Base-by-base conservation (phyloP, 1,140 invertebrate species). In the Teleopsis dalmanni region DNA sequence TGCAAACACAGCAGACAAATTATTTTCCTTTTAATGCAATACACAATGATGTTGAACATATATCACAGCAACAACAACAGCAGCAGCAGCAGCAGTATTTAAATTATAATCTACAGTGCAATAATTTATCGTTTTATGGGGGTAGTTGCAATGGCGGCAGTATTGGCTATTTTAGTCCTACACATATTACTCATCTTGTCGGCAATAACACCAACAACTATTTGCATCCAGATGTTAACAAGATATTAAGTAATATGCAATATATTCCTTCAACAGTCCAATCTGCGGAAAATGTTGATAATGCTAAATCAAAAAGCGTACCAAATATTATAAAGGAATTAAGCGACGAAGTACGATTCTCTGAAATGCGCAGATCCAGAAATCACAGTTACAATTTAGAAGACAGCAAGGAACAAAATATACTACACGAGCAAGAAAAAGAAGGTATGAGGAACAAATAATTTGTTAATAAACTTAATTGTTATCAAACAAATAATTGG, bases 301-400 rank as follows among this genome's bases (percentile, higher is more conserved):
- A 34, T 23, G 29, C 13, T 21, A 74, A 81, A 38, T 78, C 79
- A 6, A 74, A 78, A 55, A 84, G 81, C 71, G 82, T 87, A 33
- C 82, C 83, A 2, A 78, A 83, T 62, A 84, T 88, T 63, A 73
- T 87, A 8, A 77, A 79, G 56, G 81, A 85, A 57, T 71, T 88
- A 35, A 80, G 85, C 69, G 77, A 78, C 51, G 81, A 86, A 59
- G 60, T 88, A 29, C 54, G 55, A 34, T 59, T 62, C 51, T 59
- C 53, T 16, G 57, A 61, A 11, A 61, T 48, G 43, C 56, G 57
- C 23, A 76, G 76, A 53, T 72, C 54, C 54, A 72, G 69, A 64
- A 73, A 54, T 25, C 54, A 58, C 42, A 69, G 65, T 36, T 58
- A 69, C 31, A 65, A 60, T 40, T 57, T 56, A 26, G 54, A 60